Conservation (phyloP, 2,113 vertebrate genomes). For the Gambusia holbrooki region DNA sequence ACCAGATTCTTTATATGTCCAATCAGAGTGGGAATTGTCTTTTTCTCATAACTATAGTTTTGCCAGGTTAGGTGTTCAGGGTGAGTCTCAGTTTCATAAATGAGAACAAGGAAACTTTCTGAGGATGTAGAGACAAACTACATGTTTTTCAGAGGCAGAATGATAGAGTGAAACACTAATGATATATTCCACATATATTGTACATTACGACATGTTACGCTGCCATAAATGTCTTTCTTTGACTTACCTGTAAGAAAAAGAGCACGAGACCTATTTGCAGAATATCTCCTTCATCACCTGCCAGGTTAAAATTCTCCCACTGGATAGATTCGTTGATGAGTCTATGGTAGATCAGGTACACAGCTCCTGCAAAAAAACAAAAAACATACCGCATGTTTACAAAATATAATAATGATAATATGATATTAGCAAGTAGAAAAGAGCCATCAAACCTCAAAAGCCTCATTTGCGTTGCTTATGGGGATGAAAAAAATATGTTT, state of each 20-base stretch:
- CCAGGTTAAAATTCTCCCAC: conserved; percentile 55
- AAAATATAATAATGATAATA: neutral
- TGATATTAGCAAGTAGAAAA: neutral
- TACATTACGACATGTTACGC: neutral
- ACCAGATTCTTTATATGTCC: too few species aligned
- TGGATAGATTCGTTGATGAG: conserved; percentile 38
- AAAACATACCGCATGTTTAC: neutral
- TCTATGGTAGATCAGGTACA: conserved; percentile 72
- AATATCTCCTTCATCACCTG: conserved; percentile 15
- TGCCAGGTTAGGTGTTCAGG: too few species aligned
- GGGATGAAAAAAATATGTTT: neutral
- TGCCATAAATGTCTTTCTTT: neutral
- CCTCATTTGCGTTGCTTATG: neutral
- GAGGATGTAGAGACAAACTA: too few species aligned
- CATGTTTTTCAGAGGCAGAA: neutral
- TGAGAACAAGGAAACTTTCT: too few species aligned
- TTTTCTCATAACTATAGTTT: too few species aligned
- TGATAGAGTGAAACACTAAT: neutral
- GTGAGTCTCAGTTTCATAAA: too few species aligned
- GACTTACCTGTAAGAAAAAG: conserved; percentile 75
- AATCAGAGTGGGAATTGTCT: too few species aligned
- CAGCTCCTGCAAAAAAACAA: conserved; percentile 36
- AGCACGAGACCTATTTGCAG: conserved; percentile 68
- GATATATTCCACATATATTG: neutral
- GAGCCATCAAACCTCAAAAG: neutral